Evolutionary conservation across 1,140 invertebrate species (phyloP).

Genomic region (Drosophila kepulauana): DNA sequence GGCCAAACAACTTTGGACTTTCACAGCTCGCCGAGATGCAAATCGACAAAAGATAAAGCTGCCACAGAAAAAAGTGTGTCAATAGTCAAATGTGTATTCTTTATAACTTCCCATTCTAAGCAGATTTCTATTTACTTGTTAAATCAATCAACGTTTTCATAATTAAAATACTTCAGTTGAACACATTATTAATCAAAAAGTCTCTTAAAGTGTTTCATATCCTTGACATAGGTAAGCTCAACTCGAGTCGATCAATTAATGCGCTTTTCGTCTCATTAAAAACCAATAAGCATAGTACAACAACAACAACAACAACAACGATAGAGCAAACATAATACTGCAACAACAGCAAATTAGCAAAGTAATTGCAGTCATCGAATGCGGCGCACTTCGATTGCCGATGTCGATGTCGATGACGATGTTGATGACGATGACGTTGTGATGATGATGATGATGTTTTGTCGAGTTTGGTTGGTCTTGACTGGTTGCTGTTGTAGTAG

Average conservation of each 20-base stretch:
- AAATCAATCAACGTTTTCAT: too few species aligned
- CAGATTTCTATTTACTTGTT: too few species aligned
- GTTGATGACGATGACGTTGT: conserved; percentile 1
- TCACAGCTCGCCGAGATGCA: conserved; percentile 25
- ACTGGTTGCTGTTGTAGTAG: conserved; percentile 8
- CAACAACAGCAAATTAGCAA: conserved; percentile 46
- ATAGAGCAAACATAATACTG: conserved; percentile 15
- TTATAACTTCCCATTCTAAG: too few species aligned
- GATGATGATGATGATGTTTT: conserved; percentile 5
- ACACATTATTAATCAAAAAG: neutral
- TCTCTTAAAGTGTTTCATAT: neutral
- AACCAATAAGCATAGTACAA: conserved; percentile 30
- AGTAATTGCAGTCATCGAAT: conserved; percentile 50
- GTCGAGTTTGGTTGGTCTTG: conserved; percentile 7
- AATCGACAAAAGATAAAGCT: conserved; percentile 3
- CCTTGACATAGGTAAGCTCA: neutral
- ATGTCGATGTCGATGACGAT: conserved; percentile 29
- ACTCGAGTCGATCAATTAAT: conserved; percentile 11
- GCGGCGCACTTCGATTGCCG: conserved; percentile 41
- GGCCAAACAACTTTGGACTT: conserved; percentile 22
- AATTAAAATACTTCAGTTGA: neutral
- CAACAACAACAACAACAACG: conserved; percentile 14
- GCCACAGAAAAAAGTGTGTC: too few species aligned
- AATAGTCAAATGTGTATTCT: too few species aligned
- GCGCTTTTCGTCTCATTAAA: conserved; percentile 27